A percentile compares a stretch with the other conserved stretches of the same genome.
These are phyloP conservation scores for Onchidella celtica DNA, from an alignment of 2,888 invertebrate species.

Conservation along the genomic window DNA sequence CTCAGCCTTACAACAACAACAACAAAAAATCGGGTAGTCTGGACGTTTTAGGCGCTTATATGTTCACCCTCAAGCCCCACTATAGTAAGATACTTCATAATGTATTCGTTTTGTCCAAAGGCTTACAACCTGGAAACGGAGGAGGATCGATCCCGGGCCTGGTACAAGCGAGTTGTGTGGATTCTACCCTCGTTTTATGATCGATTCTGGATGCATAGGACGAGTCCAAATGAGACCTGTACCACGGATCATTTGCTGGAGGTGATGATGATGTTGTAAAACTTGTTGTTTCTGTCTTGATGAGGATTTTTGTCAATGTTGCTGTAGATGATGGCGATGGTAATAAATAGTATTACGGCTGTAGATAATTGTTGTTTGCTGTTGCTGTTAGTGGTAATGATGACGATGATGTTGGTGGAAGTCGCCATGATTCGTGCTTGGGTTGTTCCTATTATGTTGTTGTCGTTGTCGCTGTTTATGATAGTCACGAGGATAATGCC, in stretches of 20 bases:
- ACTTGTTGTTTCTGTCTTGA: neutral
- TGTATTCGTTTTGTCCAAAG: too few species aligned
- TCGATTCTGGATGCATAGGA: slow-evolving; percentile 50
- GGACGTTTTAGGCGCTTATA: too few species aligned
- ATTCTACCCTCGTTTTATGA: slow-evolving; percentile 54
- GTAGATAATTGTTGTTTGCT: too few species aligned
- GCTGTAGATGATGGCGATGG: slow-evolving; percentile 4
- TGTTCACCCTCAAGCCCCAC: too few species aligned
- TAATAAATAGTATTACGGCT: slow-evolving; percentile 1
- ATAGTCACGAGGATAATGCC: too few species aligned
- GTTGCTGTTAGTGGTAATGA: slow-evolving; percentile 16
- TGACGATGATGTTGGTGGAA: too few species aligned
- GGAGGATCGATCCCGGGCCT: neutral
- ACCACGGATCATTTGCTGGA: slow-evolving; percentile 44
- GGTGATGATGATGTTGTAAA: slow-evolving; percentile 19
- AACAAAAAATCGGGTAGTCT: too few species aligned
- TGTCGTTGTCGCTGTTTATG: too few species aligned
- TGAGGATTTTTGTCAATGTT: slow-evolving; percentile 1
- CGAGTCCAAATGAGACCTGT: slow-evolving; percentile 37
- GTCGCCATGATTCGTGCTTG: too few species aligned
- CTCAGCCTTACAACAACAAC: too few species aligned
- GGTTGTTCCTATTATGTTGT: too few species aligned
- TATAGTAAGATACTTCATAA: too few species aligned
- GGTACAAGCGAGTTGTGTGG: slow-evolving; percentile 54
- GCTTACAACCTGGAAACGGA: slow-evolving; percentile 43